Evolutionary conservation across 1,140 invertebrate species (phyloP).

Genomic region (Charaxes varanes): DNA sequence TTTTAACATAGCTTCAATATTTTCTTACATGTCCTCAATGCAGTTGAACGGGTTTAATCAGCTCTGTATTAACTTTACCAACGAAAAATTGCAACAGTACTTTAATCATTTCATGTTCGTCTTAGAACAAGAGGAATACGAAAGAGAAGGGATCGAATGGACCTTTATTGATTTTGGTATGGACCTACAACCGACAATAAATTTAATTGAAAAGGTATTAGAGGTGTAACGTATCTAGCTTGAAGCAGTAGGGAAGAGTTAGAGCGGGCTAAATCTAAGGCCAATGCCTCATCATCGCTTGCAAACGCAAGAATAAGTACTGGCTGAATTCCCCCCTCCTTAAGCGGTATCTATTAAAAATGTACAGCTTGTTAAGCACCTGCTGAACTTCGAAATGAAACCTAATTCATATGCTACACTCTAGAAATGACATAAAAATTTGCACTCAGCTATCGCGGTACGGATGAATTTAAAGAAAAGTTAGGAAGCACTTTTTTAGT

Average conservation of each 20-base stretch:
- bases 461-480: slow-evolving; percentile 9
- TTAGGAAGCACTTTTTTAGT: slow-evolving; percentile 9
- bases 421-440: slow-evolving; percentile 13
- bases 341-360: slow-evolving; percentile 30
- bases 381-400: slow-evolving; percentile 25
- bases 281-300: slow-evolving; percentile 28
- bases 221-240: slow-evolving; percentile 37
- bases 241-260: slow-evolving; percentile 47
- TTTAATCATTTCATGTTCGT: slow-evolving; percentile 99
- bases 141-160: slow-evolving; percentile 92
- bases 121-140: slow-evolving; percentile 96
- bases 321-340: slow-evolving; percentile 35
- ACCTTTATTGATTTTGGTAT: slow-evolving; percentile 96
- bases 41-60: slow-evolving; percentile 97
- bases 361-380: slow-evolving; percentile 32
- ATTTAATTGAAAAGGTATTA: slow-evolving; percentile 94
- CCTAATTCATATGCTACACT: slow-evolving; percentile 30
- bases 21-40: slow-evolving; percentile 53
- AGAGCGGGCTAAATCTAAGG: slow-evolving; percentile 36
- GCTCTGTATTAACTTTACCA: slow-evolving; percentile 97
- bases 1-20: slow-evolving; percentile 45
- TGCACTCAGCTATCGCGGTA: slow-evolving; percentile 21
- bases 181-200: slow-evolving; percentile 94
- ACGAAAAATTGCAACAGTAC: slow-evolving; percentile 96
- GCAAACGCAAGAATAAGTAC: slow-evolving; percentile 39